Evolutionary conservation across 1,140 invertebrate species (phyloP), one percentile per base, ranked within the genome.

Genomic region (Pentalonia nigronervosa): DNA sequence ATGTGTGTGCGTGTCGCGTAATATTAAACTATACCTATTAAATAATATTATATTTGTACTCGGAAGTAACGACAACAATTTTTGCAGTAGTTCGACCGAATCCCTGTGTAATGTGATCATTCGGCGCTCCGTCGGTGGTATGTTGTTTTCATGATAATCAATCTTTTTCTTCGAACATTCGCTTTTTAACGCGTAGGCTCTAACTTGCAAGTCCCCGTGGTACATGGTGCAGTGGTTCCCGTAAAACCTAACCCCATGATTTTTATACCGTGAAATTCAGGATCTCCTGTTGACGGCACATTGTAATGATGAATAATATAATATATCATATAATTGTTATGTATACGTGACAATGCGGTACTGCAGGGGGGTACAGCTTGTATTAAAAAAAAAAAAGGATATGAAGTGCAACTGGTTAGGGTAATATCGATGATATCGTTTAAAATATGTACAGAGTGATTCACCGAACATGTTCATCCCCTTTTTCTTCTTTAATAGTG

Each of bases 341-440:
- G 30, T n/a, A 76, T 14, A 67, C n/a, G n/a, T n/a, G n/a, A 76
- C n/a, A 76, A n/a, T n/a, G n/a, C n/a, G n/a, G 0, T 76, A 34
- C 30, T 41, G 41, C 41, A 41, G 41, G n/a, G 60, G 60, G 60
- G 30, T n/a, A 76, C 30, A n/a, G 3, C 11, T n/a, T 6, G 7
- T 17, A 14, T 76, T 76, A n/a, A 11, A 7, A 76, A 76, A 76
- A 76, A 30, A 67, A 14, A 14, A 30, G n/a, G 30, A 34, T n/a
- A n/a, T 76, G 60, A 0, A 76, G n/a, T 34, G 60, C 60, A 76
- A 76, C 60, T 76, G 60, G 60, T 76, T 76, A 30, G 30, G 60
- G 60, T 41, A 76, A 76, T 76, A 76, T 76, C 60, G 60, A 76
- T 76, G 60, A 76, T n/a, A 76, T 76, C 60, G 14, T 76, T n/a